These are phyloP conservation scores for Aegithalos caudatus DNA, from an alignment of 2,113 vertebrate species.

Conservation along the genomic window DNA sequence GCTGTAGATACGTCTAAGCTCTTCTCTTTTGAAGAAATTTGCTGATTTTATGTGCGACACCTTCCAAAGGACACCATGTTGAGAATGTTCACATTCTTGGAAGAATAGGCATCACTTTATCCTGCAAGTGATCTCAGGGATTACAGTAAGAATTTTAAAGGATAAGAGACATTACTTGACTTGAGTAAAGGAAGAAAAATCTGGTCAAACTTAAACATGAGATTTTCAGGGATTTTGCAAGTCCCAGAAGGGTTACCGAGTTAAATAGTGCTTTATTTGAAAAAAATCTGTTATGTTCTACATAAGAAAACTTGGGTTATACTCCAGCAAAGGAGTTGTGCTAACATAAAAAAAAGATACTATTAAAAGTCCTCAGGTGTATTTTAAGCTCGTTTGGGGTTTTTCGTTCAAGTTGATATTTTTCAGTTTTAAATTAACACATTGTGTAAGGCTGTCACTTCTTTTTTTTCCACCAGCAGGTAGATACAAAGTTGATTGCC, in stretches of 20 bases:
- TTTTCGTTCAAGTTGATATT: neutral
- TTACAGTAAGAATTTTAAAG: constrained; percentile 16
- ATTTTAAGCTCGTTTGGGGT: neutral
- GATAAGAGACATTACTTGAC: neutral
- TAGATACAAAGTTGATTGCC: neutral
- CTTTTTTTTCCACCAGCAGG: neutral
- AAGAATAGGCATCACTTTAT: neutral
- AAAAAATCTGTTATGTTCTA: neutral
- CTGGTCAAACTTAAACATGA: neutral
- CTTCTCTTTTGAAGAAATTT: neutral
- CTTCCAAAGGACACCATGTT: neutral
- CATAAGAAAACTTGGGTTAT: neutral
- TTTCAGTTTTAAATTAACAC: constrained; percentile 25
- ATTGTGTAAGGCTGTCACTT: neutral
- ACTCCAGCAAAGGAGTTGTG: neutral
- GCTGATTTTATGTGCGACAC: neutral
- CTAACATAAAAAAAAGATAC: neutral
- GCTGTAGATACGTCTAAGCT: neutral
- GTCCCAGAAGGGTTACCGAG: neutral
- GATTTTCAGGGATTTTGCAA: neutral
- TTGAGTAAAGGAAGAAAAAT: neutral
- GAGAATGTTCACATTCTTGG: neutral
- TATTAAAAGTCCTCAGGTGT: neutral
- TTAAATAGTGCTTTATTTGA: neutral
- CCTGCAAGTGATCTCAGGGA: neutral